Conservation (phyloP, 2,113 vertebrate species). For the Neolamprologus sp. region DNA sequence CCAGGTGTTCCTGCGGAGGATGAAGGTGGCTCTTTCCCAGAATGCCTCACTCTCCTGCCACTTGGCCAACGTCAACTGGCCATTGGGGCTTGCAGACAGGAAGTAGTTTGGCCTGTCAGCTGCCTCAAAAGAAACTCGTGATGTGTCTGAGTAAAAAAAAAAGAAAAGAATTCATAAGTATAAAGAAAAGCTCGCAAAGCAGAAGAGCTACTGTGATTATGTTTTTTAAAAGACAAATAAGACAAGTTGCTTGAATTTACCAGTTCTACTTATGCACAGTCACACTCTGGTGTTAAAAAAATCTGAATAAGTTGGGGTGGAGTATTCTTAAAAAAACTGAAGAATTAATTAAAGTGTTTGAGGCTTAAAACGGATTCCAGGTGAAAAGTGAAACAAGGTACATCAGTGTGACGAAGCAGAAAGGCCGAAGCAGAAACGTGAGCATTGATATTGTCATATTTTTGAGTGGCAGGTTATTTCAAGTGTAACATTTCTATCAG, state of each 20-base stretch:
- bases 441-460: not conserved
- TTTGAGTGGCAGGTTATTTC: not conserved
- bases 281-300: not conserved
- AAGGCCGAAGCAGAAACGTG: not conserved
- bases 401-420: not conserved
- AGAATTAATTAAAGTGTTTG: not conserved
- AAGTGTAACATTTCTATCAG: not conserved
- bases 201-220: not conserved
- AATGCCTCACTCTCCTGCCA: slow-evolving; percentile 77
- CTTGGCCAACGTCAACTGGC: slow-evolving; percentile 77
- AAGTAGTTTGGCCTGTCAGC: slow-evolving; percentile 90
- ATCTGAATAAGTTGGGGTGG: not conserved
- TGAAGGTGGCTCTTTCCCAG: slow-evolving; percentile 82
- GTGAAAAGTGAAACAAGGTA: not conserved
- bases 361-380: not conserved
- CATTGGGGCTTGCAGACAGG: slow-evolving; percentile 66
- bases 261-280: not conserved
- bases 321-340: not conserved
- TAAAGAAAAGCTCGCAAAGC: not conserved
- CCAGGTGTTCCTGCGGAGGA: slow-evolving; percentile 84
- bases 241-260: not conserved
- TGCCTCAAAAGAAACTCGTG: slow-evolving; percentile 84
- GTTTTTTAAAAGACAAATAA: not conserved
- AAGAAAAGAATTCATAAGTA: not conserved
- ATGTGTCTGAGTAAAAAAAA: slow-evolving; percentile 73